Conservation (phyloP, 2,113 vertebrate species). For the Phyllopteryx taeniolatus region DNA sequence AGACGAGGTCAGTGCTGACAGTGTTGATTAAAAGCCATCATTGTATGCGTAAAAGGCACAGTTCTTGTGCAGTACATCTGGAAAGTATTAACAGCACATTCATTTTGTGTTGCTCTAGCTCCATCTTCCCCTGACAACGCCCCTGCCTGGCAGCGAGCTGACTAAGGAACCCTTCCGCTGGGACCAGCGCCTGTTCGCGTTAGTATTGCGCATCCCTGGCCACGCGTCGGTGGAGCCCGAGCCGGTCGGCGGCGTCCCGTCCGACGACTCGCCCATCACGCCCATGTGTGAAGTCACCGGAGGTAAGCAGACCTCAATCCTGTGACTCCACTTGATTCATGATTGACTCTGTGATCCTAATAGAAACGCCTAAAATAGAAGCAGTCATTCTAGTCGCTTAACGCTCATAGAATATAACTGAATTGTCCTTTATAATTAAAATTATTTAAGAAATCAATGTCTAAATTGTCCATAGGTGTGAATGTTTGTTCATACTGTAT, state of each 20-base stretch:
- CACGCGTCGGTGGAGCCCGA: slow-evolving; percentile 81
- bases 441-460: too few species aligned
- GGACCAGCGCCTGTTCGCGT: slow-evolving; percentile 91
- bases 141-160: slow-evolving; percentile 89
- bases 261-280: slow-evolving; percentile 90
- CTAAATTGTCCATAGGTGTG: too few species aligned
- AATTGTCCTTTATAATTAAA: too few species aligned
- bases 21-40: neutral
- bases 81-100: neutral
- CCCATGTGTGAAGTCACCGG: slow-evolving; percentile 95
- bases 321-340: neutral
- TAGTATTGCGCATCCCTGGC: slow-evolving; percentile 86
- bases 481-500: too few species aligned
- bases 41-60: neutral
- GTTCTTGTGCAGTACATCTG: neutral
- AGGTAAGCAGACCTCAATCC: slow-evolving; percentile 62
- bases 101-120: slow-evolving; percentile 70
- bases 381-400: neutral
- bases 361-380: neutral
- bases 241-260: slow-evolving; percentile 80
- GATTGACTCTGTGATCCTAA: neutral
- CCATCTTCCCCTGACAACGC: slow-evolving; percentile 90
- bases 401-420: neutral
- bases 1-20: slow-evolving; percentile 81
- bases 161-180: slow-evolving; percentile 95